Evolutionary conservation across 2,888 invertebrate genomes (phyloP), one percentile per base, ranked within the genome.

Genomic region (Tachina grossa): DNA sequence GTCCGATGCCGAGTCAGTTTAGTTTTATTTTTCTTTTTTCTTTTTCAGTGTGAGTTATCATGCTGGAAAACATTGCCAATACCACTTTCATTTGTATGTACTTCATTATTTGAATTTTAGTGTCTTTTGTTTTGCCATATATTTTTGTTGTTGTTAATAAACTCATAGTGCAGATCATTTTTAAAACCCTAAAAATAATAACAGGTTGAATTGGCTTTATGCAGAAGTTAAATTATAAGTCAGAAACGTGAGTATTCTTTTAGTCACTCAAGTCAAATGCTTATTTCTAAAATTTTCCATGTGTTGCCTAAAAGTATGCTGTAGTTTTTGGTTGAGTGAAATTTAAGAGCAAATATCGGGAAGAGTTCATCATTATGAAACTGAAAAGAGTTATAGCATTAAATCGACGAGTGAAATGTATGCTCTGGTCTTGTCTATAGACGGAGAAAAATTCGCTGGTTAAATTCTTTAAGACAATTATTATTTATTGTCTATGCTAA

Each of bases 41-140:
- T 22, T 43, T 69, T 19, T 49, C 9, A 47, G 74, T 76, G 13
- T 71, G 66, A 76, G 75, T 66, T 71, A 83, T 72, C 79, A 79
- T 71, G 71, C 79, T 85, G 47, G 76, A 72, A 72, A 72, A 76
- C 75, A 83, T 85, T 85, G 75, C 59, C 83, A 76, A 77, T 72
- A 85, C 79, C 83, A 80, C 71, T 83, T 71, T 85, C 61, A 83
- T 43, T 31, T 31, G 31, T 31, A 6, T 31, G 31, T 61, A 66
- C 69, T 83, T 79, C 78, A 83, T 85, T 83, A 83, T 83, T 85
- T 79, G 75, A 66, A 80, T 83, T 85, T 81, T 82, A 49, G 59
- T 76, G 61, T 83, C 66, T 80, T 83, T 85, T 72, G 47, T 71
- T 75, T 77, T 81, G 77, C 22, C 66, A 19, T 47, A 47, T 49